Conservation (phyloP, 2,797 vertebrate genomes). For the Gephyroberyx darwinii region DNA sequence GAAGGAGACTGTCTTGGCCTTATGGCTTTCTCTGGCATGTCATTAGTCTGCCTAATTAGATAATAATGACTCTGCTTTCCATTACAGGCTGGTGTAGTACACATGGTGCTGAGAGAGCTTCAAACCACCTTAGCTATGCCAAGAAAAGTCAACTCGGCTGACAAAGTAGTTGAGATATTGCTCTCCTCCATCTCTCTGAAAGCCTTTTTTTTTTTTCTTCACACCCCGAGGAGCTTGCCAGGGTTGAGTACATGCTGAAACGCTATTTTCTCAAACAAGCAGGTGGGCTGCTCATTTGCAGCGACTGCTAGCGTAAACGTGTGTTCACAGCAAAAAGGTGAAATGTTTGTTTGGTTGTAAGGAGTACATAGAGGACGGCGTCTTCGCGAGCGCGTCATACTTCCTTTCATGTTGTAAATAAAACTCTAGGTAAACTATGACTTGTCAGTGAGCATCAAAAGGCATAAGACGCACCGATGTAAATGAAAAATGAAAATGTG, state of each 20-base stretch:
- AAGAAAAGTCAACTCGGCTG: conserved; percentile 62
- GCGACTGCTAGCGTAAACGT: conserved; percentile 15
- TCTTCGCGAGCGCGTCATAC: conserved; percentile 4
- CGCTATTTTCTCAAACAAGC: conserved; percentile 13
- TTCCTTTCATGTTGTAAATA: background rate
- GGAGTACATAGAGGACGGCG: background rate
- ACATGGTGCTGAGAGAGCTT: conserved; percentile 60
- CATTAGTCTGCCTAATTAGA: conserved; percentile 83
- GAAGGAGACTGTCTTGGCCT: conserved; percentile 72
- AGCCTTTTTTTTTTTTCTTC: background rate
- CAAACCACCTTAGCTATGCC: conserved; percentile 62
- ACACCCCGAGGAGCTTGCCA: conserved; percentile 32
- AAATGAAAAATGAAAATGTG: too few relatives aligned
- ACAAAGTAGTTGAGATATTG: conserved; percentile 51
- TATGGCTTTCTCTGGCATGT: conserved; percentile 71
- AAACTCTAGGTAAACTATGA: background rate
- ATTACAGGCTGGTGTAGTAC: conserved; percentile 73
- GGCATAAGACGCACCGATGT: too few relatives aligned
- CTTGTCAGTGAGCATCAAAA: too few relatives aligned
- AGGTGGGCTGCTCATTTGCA: conserved; percentile 28
- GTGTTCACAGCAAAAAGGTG: conserved; percentile 21
- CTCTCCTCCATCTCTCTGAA: conserved; percentile 32
- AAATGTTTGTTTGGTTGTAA: background rate
- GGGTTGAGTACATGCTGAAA: conserved; percentile 25
- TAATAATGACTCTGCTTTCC: conserved; percentile 84